A percentile compares a stretch with the other conserved stretches of the same genome.
phyloP scores from a whole-genome alignment of 2,888 invertebrate species.

The Drosophila paranaensis region DNA sequence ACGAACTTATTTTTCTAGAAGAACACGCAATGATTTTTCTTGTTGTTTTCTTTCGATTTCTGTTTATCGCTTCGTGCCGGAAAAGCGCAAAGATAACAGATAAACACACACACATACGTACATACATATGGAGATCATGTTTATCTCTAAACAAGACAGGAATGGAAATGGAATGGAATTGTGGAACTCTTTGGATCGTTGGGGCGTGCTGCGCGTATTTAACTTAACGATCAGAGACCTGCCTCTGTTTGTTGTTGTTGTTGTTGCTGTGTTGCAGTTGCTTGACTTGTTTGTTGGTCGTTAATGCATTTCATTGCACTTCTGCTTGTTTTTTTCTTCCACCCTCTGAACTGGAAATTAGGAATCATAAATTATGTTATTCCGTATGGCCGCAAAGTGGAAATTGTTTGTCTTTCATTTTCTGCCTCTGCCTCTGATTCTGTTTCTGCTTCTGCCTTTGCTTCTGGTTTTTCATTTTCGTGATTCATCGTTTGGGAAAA shows the following conservation, averaged over 20 bases:
- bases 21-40: constrained; percentile 1
- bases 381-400: constrained; percentile 34
- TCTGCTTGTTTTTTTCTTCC: constrained; percentile 32
- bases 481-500: constrained; percentile 36
- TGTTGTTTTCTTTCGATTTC: constrained; percentile 19
- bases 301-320: constrained; percentile 61
- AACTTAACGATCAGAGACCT: constrained; percentile 55
- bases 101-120: constrained; percentile 2
- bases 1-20: background rate
- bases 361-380: constrained; percentile 40
- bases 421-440: background rate
- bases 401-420: constrained; percentile 28
- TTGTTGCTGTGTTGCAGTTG: constrained; percentile 7
- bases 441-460: constrained; percentile 1
- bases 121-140: background rate
- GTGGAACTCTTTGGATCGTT: constrained; percentile 46
- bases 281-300: constrained; percentile 34
- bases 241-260: constrained; percentile 23
- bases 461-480: background rate
- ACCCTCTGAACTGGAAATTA: constrained; percentile 40
- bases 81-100: constrained; percentile 69
- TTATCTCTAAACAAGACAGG: constrained; percentile 44
- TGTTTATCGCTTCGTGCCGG: constrained; percentile 71
- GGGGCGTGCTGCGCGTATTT: constrained; percentile 71
- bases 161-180: constrained; percentile 47